phyloP scores from a whole-genome alignment of 2,113 vertebrate species.

The Oxygymnocypris stewartii region DNA sequence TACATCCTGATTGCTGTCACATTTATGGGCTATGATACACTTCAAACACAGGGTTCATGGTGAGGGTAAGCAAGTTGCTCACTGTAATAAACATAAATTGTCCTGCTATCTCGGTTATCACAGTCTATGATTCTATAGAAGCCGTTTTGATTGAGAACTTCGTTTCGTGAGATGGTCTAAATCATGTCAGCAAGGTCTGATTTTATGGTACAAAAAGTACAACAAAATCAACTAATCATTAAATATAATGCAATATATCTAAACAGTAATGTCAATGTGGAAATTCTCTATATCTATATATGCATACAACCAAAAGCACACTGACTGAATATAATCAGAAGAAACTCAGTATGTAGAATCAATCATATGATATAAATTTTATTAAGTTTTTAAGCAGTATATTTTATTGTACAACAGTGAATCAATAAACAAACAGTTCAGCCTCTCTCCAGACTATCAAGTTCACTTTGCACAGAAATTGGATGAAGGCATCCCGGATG shows the following conservation, averaged over 20 bases:
- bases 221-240: not conserved
- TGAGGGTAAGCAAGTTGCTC: slow-evolving; percentile 34
- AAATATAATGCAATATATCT: not conserved
- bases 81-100: slow-evolving; percentile 2
- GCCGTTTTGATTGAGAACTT: not conserved
- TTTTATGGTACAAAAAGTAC: not conserved
- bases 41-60: slow-evolving; percentile 31
- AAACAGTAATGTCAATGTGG: not conserved
- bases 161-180: not conserved
- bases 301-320: not conserved
- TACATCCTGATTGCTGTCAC: slow-evolving; percentile 29
- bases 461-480: slow-evolving; percentile 6
- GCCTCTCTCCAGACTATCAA: slow-evolving; percentile 4
- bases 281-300: not conserved
- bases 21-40: slow-evolving; percentile 33
- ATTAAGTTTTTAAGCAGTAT: not conserved
- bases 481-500: not conserved
- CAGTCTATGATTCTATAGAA: not conserved
- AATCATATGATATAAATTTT: not conserved
- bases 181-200: not conserved
- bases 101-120: slow-evolving; percentile 30
- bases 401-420: not conserved
- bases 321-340: not conserved
- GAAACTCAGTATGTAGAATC: not conserved
- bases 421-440: slow-evolving; percentile 9